phyloP scores from a whole-genome alignment of 2,113 vertebrate species.

The Pseudonaja textilis region DNA sequence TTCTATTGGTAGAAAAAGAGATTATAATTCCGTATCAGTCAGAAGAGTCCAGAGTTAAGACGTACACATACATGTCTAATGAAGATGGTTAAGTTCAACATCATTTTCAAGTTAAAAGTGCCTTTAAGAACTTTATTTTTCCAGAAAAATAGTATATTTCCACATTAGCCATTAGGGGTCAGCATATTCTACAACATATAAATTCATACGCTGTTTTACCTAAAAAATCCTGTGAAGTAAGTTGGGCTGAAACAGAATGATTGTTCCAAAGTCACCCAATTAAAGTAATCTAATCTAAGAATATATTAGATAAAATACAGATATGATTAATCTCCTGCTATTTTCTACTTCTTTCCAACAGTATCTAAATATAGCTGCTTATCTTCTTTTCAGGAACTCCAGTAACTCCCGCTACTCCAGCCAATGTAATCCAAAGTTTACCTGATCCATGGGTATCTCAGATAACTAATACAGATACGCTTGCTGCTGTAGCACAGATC shows the following conservation, averaged over 20 bases:
- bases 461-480: slow-evolving; percentile 93
- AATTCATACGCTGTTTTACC: neutral
- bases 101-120: neutral
- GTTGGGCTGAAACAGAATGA: neutral
- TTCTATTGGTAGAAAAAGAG: neutral
- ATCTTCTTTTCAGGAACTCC: slow-evolving; percentile 81
- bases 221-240: neutral
- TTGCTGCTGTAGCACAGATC: slow-evolving; percentile 96
- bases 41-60: neutral
- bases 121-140: neutral
- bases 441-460: slow-evolving; percentile 97
- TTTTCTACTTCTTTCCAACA: rapidly evolving
- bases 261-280: neutral
- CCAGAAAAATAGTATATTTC: neutral
- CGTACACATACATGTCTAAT: neutral
- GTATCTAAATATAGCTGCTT: neutral
- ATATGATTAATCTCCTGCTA: neutral
- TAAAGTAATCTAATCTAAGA: neutral
- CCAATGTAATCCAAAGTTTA: slow-evolving; percentile 88
- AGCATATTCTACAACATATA: neutral
- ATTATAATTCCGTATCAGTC: neutral
- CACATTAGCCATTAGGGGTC: neutral
- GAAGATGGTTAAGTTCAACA: neutral
- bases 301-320: neutral
- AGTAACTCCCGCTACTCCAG: slow-evolving; percentile 93